A percentile compares a stretch with the other conserved stretches of the same genome.
Conservation (phyloP, 2,113 vertebrate species). For the Lamprotornis superbus region DNA sequence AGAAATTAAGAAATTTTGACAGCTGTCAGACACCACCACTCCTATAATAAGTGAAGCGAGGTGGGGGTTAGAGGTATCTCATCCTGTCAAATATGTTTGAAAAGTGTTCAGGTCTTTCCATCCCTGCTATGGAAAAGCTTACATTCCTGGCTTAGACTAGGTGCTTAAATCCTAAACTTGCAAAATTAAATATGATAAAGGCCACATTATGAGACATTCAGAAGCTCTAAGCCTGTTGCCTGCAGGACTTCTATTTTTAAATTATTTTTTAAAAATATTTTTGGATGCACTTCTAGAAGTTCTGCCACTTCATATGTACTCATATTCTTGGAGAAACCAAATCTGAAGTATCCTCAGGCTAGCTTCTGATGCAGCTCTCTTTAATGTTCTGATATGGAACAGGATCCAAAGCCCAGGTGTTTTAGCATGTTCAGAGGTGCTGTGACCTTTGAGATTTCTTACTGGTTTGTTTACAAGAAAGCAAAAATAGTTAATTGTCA, state of each 20-base stretch:
- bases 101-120: background rate
- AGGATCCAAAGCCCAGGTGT: background rate
- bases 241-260: background rate
- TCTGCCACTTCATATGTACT: background rate
- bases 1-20: background rate
- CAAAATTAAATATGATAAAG: background rate
- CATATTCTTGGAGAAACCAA: background rate
- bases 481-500: background rate
- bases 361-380: background rate
- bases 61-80: background rate
- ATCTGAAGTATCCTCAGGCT: background rate
- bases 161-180: background rate
- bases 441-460: background rate
- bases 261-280: background rate
- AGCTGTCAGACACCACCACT: background rate
- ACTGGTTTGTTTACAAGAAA: background rate
- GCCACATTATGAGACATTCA: background rate
- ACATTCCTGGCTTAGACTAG: background rate
- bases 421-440: background rate
- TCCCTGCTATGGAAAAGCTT: background rate
- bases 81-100: background rate
- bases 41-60: background rate
- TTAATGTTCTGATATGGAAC: background rate
- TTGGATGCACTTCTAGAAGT: background rate
- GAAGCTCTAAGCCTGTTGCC: background rate